phyloP scores from a whole-genome alignment of 2,888 invertebrate genomes.

The Falcaria lacertinaria region DNA sequence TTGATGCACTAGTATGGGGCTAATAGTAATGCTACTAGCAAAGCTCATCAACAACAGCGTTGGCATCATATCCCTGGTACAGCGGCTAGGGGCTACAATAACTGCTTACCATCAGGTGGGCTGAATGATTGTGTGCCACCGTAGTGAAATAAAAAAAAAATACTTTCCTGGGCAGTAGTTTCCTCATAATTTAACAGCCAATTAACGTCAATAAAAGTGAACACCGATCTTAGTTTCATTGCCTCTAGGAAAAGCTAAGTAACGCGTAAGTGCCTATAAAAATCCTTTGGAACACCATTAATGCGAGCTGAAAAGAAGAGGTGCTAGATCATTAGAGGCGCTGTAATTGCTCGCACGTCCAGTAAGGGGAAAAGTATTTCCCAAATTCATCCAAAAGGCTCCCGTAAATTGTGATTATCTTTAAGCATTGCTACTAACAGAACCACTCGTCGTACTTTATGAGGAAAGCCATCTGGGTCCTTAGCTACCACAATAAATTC shows the following conservation, averaged over 20 bases:
- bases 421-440: constrained; percentile 70
- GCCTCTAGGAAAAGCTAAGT: constrained; percentile 21
- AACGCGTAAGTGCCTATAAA: constrained; percentile 37
- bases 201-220: constrained; percentile 22
- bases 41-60: too few species aligned
- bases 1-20: too few species aligned
- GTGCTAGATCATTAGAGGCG: constrained; percentile 56
- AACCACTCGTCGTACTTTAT: constrained; percentile 75
- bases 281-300: constrained; percentile 43
- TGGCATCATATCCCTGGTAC: too few species aligned
- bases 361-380: constrained; percentile 55
- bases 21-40: too few species aligned
- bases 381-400: constrained; percentile 54
- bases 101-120: too few species aligned
- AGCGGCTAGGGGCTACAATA: too few species aligned
- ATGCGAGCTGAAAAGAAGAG: constrained; percentile 28
- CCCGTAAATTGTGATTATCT: constrained; percentile 78
- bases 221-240: constrained; percentile 20
- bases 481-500: constrained; percentile 73
- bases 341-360: constrained; percentile 62
- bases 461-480: constrained; percentile 76
- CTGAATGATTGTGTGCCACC: too few species aligned
- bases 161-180: constrained; percentile 10
- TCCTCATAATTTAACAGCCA: constrained; percentile 25
- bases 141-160: too few species aligned